phyloP scores from a whole-genome alignment of 2,888 invertebrate genomes.

The Epicampocera succincta region DNA sequence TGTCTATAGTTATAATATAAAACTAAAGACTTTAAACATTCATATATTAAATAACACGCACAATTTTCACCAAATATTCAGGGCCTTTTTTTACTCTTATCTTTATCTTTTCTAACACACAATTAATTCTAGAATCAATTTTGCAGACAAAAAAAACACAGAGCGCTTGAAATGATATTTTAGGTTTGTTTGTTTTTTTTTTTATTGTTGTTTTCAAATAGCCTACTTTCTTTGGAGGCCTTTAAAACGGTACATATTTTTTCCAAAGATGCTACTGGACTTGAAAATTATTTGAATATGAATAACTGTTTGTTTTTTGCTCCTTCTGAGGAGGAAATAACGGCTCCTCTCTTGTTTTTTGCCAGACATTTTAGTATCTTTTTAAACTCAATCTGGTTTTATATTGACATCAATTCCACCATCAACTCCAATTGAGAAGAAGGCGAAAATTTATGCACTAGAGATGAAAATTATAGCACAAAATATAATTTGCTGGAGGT shows the following conservation, averaged over 20 bases:
- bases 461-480: background rate
- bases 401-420: background rate
- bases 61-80: background rate
- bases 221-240: constrained; percentile 5
- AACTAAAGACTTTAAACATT: constrained; percentile 62
- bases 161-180: constrained; percentile 64
- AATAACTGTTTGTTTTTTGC: constrained; percentile 27
- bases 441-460: background rate
- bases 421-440: background rate
- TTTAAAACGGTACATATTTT: constrained; percentile 65
- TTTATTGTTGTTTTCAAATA: constrained; percentile 2
- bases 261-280: constrained; percentile 60
- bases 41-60: constrained; percentile 62
- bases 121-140: background rate
- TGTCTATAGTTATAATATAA: constrained; percentile 65
- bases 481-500: no score
- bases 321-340: constrained; percentile 23
- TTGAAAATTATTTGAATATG: constrained; percentile 22
- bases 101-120: constrained; percentile 2
- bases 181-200: constrained; percentile 36
- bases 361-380: background rate
- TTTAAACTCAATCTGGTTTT: constrained; percentile 12
- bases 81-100: background rate
- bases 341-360: constrained; percentile 4
- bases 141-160: constrained; percentile 19